These are phyloP conservation scores for Pseudochaenichthys georgianus DNA, from an alignment of 2,797 vertebrate species.

Conservation along the genomic window DNA sequence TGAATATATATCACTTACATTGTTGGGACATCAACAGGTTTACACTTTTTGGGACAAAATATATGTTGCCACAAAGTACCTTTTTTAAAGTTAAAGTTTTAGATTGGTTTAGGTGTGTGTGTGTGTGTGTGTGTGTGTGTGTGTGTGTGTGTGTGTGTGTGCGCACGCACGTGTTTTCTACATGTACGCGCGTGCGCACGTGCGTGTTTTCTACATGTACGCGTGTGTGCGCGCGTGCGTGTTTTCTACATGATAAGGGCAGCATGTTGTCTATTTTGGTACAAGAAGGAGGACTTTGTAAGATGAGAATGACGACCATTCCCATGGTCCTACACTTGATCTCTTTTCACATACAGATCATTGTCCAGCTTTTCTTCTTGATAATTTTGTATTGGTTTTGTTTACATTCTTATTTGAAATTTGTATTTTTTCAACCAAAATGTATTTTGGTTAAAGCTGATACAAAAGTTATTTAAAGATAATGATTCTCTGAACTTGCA, in stretches of 20 bases:
- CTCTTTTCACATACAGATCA: conserved; percentile 22
- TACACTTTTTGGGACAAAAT: neutral
- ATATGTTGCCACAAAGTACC: neutral
- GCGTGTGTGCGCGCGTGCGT: neutral
- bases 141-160: conserved; percentile 1
- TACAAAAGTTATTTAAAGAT: neutral
- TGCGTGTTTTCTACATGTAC: too few relatives aligned
- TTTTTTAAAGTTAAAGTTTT: neutral
- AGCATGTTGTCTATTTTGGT: conserved; percentile 74
- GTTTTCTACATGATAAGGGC: conserved; percentile 25
- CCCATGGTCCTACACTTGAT: conserved; percentile 17
- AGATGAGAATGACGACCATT: conserved; percentile 79
- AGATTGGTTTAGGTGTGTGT: neutral
- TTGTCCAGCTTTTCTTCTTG: neutral
- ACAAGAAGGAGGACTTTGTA: conserved; percentile 60
- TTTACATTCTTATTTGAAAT: neutral
- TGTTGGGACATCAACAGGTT: neutral
- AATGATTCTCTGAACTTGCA: neutral
- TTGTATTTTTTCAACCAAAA: neutral
- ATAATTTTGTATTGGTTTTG: neutral
- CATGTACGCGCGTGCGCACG: too few relatives aligned
- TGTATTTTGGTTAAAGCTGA: neutral
- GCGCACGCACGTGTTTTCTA: neutral
- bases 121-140: neutral
- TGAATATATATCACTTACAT: conserved; percentile 3